These are phyloP conservation scores for Potamilus streckersoni DNA, from an alignment of 1,140 invertebrate species.

Conservation along the genomic window DNA sequence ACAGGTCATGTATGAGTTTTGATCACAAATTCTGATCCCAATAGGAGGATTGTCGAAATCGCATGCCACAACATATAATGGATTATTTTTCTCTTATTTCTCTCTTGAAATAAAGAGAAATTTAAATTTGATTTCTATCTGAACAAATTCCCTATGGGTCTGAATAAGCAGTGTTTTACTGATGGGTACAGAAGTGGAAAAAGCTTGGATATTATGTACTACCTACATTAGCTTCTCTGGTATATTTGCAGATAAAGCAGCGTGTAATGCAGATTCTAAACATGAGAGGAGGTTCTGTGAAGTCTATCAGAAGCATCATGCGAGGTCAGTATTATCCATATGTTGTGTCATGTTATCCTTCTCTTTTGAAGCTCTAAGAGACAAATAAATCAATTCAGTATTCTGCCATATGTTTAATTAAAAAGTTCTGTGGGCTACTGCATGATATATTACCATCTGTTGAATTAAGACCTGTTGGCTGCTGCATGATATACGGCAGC, in stretches of 20 bases:
- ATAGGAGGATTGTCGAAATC: background rate
- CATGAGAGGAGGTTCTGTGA: slow-evolving; percentile 88
- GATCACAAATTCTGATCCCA: too few species aligned
- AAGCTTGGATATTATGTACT: background rate
- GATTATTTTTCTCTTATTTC: background rate
- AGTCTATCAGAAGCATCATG: slow-evolving; percentile 95
- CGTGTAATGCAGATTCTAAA: slow-evolving; percentile 90
- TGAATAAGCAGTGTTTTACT: background rate
- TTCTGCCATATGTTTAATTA: too few species aligned
- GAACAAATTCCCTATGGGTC: background rate
- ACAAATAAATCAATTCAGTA: too few species aligned
- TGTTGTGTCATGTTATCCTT: too few species aligned
- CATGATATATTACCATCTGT: too few species aligned
- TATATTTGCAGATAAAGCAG: slow-evolving; percentile 75
- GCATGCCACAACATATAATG: background rate
- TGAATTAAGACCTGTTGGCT: too few species aligned
- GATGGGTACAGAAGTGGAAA: background rate
- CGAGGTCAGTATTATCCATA: slow-evolving; percentile 75
- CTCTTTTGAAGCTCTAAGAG: too few species aligned
- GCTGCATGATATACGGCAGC: too few species aligned
- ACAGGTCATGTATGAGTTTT: too few species aligned
- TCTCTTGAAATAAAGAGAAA: background rate
- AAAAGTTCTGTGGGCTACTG: too few species aligned
- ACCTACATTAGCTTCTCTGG: background rate
- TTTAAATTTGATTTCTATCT: background rate